Base-by-base conservation (phyloP, 2,888 invertebrate genomes). In the Rhagonycha lutea region DNA sequence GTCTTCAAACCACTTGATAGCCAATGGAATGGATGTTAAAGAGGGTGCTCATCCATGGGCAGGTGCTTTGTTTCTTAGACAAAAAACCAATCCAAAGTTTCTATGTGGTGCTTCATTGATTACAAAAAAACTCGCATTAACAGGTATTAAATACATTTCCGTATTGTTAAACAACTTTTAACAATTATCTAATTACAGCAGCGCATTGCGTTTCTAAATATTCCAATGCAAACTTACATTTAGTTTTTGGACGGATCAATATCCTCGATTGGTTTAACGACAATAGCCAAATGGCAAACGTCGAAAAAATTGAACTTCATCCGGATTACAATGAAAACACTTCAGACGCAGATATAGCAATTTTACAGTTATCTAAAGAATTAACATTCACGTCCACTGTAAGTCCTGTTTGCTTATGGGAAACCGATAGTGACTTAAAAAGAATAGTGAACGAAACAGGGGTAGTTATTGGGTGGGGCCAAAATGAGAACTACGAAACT, bases 341-440 rank as follows among this genome's bases (percentile, higher is more conserved):
- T 0, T 91, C 89, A 83, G 89, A 89, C 77, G 89, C 89, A 0
- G 92, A 92, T 82, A 85, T 92, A 47, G 90, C 91, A 1, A 86
- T 92, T n/a, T 83, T 92, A 72, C 88, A 87, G 32, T 85, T 92
- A 32, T 86, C 88, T 0, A 89, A 90, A 63, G 82, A 87, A 0
- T 89, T 90, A 0, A 85, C 87, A 9, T 91, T 90, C 83, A 89
- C 89, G 0, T 89, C 89, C 76, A 90, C 88, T 82, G 91, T 92
- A 65, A 86, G 90, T 26, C 91, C 92, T 0, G 89, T 91, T 10
- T 92, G 93, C 80, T 86, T 92, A n/a, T 92, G 92, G 92, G 89
- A 89, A 0, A 90, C 89, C 26, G 83, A 87, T 68, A 81, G 84
- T 0, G 87, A 88, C 0, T 84, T 90, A 9, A 86, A 82, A 5